Base-by-base conservation (phyloP, 2,113 vertebrate species). In the human (Homo sapiens) region DNA sequence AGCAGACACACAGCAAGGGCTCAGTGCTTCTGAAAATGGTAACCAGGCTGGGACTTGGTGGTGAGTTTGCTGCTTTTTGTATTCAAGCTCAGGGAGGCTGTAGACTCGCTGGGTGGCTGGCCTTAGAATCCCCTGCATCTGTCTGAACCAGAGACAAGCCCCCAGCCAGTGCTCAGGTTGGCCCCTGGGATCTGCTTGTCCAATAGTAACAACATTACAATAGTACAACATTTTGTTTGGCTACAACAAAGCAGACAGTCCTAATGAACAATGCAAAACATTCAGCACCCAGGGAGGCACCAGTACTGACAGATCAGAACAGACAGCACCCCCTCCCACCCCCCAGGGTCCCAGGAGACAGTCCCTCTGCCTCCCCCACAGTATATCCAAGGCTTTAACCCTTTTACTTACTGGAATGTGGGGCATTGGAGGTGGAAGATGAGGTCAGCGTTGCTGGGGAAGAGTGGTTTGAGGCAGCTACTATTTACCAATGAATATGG, bases 361-460 rank as follows among this genome's bases (percentile, higher is more conserved):
- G 16, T 1, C n/a, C 27, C 16, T 25, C 14, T 11, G 0, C 40
- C 22, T 38, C 43, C 8, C 7, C 20, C 14, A 59, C 43, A 11
- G n/a, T 48, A 35, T 25, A 30, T 32, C 45, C 84, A 61, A 20
- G 8, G 40, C 38, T 25, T 73, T 75, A 40, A 50, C 10, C 23
- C 59, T 55, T 64, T 91, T 48, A 61, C 30, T 38, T 66, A 20
- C 45, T 30, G 38, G 83, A 75, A 23, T 66, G 52, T 14, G 8
- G 43, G 57, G 25, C 55, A 35, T 9, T 12, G 52, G 73, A 6
- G 12, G 55, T 25, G 40, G 35, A 50, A 18, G 9, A 8, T 85
- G 38, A 94, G 30, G 30, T 45, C 59, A n/a, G 50, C 45, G 89
- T 43, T 38, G 55, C 73, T 30, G 35, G 35, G 25, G 23, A 79